phyloP scores from a whole-genome alignment of 2,113 vertebrate genomes.

The Chiloscyllium plagiosum region DNA sequence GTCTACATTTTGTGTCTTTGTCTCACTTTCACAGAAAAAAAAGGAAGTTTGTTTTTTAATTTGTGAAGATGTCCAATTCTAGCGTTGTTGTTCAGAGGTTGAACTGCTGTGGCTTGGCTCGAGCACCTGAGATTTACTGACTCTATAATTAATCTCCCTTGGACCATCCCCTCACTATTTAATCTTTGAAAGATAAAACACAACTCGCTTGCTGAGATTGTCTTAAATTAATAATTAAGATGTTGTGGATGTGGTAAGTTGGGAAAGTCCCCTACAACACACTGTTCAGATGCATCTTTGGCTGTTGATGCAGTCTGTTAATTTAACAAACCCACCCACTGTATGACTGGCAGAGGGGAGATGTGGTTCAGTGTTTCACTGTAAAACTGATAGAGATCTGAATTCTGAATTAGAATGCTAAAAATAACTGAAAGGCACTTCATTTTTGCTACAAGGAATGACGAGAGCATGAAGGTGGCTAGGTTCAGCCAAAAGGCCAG shows the following conservation, averaged over 20 bases:
- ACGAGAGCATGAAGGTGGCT: neutral
- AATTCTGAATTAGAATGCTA: neutral
- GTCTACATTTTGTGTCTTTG: neutral
- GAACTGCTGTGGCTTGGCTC: neutral
- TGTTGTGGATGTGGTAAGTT: neutral
- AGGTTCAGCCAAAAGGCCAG: neutral
- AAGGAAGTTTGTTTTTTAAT: neutral
- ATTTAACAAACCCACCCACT: neutral
- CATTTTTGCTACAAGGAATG: neutral
- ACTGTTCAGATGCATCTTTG: neutral
- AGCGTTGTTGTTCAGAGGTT: no score
- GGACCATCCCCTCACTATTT: no score
- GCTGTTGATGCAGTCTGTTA: neutral
- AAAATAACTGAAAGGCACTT: neutral
- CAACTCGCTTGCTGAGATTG: neutral
- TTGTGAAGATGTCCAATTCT: neutral
- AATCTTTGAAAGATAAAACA: neutral
- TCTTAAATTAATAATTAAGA: neutral
- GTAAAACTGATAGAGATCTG: neutral
- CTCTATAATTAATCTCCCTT: neutral
- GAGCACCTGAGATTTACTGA: neutral
- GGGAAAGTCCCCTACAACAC: neutral
- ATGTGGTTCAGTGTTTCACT: neutral
- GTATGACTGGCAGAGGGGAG: neutral
- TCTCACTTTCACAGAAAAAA: neutral